phyloP scores from a whole-genome alignment of 2,888 invertebrate species.

The Drosophila melanosoma region DNA sequence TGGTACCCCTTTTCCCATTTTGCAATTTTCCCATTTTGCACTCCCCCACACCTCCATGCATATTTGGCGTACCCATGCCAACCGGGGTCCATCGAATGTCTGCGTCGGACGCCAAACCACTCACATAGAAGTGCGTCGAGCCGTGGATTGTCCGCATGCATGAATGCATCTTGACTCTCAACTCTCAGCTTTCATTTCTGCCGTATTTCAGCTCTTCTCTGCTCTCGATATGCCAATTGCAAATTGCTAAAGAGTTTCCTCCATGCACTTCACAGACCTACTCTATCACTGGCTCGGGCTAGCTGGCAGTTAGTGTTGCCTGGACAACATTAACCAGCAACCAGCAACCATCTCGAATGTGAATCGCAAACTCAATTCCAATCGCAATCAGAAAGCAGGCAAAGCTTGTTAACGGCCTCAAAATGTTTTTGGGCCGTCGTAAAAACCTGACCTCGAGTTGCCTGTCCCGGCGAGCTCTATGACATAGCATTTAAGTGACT shows the following conservation, averaged over 20 bases:
- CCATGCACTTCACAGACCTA: background rate
- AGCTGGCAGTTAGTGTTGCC: conserved; percentile 52
- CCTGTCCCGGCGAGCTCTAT: conserved; percentile 15
- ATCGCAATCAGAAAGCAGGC: conserved; percentile 38
- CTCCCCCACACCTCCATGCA: background rate
- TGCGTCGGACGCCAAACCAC: conserved; percentile 22
- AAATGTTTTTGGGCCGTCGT: conserved; percentile 35
- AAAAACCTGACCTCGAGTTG: conserved; percentile 17
- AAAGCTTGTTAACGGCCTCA: conserved; percentile 49
- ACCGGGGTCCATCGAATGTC: conserved; percentile 13
- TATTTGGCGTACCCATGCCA: conserved; percentile 38
- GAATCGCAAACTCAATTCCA: conserved; percentile 16
- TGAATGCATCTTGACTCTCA: conserved; percentile 63
- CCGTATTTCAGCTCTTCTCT: background rate
- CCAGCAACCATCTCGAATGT: conserved; percentile 36
- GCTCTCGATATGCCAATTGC: conserved; percentile 74
- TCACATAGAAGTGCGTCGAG: conserved; percentile 63
- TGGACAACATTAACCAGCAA: conserved; percentile 65
- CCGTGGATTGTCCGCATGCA: conserved; percentile 66
- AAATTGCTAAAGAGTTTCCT: conserved; percentile 57
- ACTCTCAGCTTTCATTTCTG: conserved; percentile 20
- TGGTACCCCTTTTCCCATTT: background rate
- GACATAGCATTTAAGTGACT: conserved; percentile 46
- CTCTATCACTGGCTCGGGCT: background rate
- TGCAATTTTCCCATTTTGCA: background rate